Evolutionary conservation across 2,888 invertebrate species (phyloP).

Genomic region (Mactromeris polynyma): DNA sequence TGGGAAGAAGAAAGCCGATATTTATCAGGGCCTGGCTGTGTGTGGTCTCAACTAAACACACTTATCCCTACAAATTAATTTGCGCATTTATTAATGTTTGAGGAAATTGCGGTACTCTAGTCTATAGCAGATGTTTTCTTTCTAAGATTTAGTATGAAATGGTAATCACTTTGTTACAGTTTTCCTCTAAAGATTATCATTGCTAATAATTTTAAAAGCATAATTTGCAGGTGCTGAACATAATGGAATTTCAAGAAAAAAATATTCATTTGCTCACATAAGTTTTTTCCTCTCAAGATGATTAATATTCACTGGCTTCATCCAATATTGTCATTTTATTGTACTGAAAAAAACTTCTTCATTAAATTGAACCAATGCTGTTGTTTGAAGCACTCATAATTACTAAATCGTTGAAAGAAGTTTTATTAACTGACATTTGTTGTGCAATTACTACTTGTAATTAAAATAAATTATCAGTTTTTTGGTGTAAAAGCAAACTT

Average conservation of each 20-base stretch:
- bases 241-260: constrained; percentile 24
- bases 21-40: constrained; percentile 36
- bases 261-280: neutral
- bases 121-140: constrained; percentile 36
- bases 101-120: constrained; percentile 37
- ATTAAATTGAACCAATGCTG: neutral
- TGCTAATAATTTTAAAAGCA: constrained; percentile 36
- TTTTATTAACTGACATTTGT: neutral
- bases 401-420: neutral
- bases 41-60: constrained; percentile 49
- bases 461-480: neutral
- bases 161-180: constrained; percentile 16
- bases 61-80: constrained; percentile 53
- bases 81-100: constrained; percentile 50
- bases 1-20: constrained; percentile 37
- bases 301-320: neutral
- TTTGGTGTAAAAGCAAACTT: neutral
- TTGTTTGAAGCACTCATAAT: neutral
- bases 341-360: neutral
- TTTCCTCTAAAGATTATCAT: constrained; percentile 8
- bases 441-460: neutral
- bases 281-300: neutral
- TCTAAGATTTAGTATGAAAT: constrained; percentile 35
- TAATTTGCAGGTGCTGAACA: constrained; percentile 30
- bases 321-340: constrained; percentile 21